Base-by-base conservation (phyloP, 1,140 invertebrate species). In the Centruroides sculpturatus region DNA sequence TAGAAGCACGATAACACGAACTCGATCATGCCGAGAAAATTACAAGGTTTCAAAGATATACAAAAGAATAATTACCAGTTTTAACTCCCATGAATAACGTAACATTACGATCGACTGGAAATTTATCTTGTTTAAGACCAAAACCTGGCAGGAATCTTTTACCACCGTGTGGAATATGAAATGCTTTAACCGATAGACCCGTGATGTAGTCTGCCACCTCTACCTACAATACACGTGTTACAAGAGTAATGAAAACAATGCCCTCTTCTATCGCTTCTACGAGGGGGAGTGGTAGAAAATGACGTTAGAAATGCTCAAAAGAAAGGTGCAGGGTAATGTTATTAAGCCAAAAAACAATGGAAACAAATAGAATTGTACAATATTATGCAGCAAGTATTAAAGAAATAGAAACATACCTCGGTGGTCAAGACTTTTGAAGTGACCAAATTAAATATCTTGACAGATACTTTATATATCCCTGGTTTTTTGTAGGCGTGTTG, bases 381-480 rank as follows among this genome's bases (percentile, higher is more conserved):
- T n/a, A n/a, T n/a, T n/a, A n/a, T n/a, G n/a, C n/a, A n/a, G n/a
- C n/a, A n/a, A 23, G 23, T 23, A 23, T 23, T 23, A 0, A 23
- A 23, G 2, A 23, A 23, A 23, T 23, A 47, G 12, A 57, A 2
- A 57, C 46, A 41, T 59, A 66, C 65, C 47, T 68, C 59, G 35
- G 63, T 67, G 12, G 60, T 55, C 11, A 69, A 54, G 49, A 64
- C 62, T 8, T 66, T 56, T 6, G 59, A 62, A 11, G 68, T 64
- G 10, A 69, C 67, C 3, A 66, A 52, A 41, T 69, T 69, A 4
- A 61, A 66, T 13, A 69, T 67, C 4, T 67, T 65, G 4, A 68
- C 63, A 51, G 59, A 60, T 3, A 69, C 59, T 47, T 64, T 64
- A 41, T 68, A 69, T 7, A 67, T 54, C 11, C 68, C 67, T 9